These are phyloP conservation scores for Stictonetta naevosa DNA, from an alignment of 2,113 vertebrate species.

Conservation along the genomic window DNA sequence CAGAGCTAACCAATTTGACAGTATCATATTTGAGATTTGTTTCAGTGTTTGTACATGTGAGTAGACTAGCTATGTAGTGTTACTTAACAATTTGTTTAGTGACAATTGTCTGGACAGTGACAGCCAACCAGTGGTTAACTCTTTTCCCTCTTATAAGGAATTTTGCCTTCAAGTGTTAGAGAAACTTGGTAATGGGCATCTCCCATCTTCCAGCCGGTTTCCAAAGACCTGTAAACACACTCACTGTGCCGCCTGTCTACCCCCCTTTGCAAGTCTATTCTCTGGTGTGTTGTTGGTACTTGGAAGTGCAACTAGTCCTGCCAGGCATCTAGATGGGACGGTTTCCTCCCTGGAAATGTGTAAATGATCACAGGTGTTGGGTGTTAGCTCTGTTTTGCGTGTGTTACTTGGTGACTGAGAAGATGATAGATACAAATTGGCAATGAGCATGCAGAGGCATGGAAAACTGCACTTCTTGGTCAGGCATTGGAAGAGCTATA, in stretches of 20 bases:
- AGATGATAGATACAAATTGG: background rate
- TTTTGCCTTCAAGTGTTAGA: background rate
- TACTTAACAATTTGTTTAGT: background rate
- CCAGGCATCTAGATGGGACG: background rate
- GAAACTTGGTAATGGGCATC: background rate
- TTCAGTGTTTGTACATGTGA: background rate
- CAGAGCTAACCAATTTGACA: background rate
- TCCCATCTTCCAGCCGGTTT: background rate
- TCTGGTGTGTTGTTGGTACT: background rate
- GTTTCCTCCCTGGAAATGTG: background rate
- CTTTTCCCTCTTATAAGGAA: background rate
- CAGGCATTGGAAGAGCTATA: fast-evolving
- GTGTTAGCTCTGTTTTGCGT: background rate
- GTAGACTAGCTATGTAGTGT: background rate
- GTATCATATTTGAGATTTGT: background rate
- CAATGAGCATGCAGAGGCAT: background rate
- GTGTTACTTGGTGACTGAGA: background rate
- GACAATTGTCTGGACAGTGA: background rate
- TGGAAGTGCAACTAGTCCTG: background rate
- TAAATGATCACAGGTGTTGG: fast-evolving
- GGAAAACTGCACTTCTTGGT: background rate
- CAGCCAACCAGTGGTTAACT: background rate
- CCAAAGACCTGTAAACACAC: background rate
- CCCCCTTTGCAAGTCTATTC: background rate
- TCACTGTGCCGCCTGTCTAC: background rate